A percentile compares a stretch with the other conserved stretches of the same genome.
Conservation (phyloP, 2,797 vertebrate genomes). For the Arvicola amphibius region DNA sequence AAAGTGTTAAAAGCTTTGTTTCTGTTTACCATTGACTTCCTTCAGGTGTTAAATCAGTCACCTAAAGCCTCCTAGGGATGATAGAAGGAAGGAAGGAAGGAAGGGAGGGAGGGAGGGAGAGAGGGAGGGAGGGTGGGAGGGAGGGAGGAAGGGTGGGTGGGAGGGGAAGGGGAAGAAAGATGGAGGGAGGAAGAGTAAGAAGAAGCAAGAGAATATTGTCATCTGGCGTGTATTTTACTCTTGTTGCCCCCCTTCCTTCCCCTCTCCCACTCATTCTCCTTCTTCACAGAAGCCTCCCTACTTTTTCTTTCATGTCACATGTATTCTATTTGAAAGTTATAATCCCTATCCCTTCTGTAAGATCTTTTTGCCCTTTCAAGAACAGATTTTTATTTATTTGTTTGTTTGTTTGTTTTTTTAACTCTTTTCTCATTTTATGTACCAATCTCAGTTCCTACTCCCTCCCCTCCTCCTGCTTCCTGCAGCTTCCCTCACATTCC, state of each 20-base stretch:
- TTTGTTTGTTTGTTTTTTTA: no score
- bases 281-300: neutral
- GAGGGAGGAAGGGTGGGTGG: no score
- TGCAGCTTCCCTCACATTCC: no score
- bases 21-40: neutral
- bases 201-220: neutral
- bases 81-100: neutral
- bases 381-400: neutral
- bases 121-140: neutral
- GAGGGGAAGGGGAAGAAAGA: no score
- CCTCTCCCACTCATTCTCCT: no score
- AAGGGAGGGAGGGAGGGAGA: accelerated
- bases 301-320: neutral
- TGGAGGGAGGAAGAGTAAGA: neutral
- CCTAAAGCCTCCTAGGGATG: neutral
- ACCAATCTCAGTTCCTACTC: no score
- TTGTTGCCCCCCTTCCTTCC: no score
- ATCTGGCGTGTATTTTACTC: no score
- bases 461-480: no score
- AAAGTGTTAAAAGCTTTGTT: neutral
- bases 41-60: neutral
- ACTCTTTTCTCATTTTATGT: no score
- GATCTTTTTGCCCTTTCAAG: neutral
- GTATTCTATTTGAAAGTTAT: neutral
- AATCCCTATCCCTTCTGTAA: neutral